A percentile compares a stretch with the other conserved stretches of the same genome.
Evolutionary conservation across 2,797 vertebrate species (phyloP).

Genomic region (Hydrophis major): DNA sequence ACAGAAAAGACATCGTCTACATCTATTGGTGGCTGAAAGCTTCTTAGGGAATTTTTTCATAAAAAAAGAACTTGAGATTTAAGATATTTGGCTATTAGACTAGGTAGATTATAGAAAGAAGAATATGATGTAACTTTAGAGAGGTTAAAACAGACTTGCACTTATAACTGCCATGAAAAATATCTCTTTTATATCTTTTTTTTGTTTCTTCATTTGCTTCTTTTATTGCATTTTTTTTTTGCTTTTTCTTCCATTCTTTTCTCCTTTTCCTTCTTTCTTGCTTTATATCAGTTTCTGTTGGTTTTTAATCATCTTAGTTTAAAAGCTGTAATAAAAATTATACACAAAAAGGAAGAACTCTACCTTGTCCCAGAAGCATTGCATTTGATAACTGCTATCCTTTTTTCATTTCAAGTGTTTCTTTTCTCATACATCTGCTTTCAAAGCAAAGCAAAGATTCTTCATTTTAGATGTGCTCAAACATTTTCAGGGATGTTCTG

Average conservation of each 20-base stretch:
- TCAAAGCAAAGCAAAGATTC: not conserved
- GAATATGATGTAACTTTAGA: not conserved
- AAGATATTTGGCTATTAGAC: no score
- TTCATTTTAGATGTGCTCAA: not conserved
- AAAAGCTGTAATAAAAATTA: not conserved
- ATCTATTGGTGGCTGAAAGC: not conserved
- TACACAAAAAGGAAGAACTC: not conserved
- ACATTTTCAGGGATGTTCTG: not conserved
- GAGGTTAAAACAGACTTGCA: not conserved
- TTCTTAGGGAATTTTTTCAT: not conserved
- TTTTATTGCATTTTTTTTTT: not conserved
- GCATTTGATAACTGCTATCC: not conserved
- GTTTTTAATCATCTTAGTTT: not conserved
- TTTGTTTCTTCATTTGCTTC: not conserved
- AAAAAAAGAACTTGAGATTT: not conserved
- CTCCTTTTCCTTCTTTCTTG: not conserved
- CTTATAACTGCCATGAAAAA: not conserved
- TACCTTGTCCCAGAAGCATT: not conserved
- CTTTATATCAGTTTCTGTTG: not conserved
- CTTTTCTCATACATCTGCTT: not conserved
- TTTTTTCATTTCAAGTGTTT: not conserved
- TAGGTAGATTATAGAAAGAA: not conserved
- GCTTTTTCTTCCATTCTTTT: not conserved
- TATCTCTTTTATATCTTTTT: not conserved
- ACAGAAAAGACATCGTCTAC: not conserved